Evolutionary conservation across 2,797 vertebrate species (phyloP).

Genomic region (Setipinna tenuifilis): DNA sequence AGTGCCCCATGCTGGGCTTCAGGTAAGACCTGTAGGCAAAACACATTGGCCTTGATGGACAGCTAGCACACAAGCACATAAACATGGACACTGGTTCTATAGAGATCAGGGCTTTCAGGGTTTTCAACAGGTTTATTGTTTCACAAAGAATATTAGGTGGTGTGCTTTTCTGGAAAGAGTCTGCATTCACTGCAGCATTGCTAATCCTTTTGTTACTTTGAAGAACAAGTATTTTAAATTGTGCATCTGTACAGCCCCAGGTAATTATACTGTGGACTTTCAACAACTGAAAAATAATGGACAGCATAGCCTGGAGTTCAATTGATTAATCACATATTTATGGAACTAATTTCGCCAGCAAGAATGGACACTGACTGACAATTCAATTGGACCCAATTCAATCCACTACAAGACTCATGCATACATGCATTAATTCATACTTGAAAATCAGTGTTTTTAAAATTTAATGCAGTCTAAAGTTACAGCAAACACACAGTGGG

Average conservation of each 20-base stretch:
- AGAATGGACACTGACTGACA: too few species aligned
- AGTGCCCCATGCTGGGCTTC: constrained; percentile 85
- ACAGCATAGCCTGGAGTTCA: background rate
- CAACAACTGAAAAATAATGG: background rate
- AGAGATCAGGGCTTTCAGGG: background rate
- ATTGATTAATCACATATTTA: background rate
- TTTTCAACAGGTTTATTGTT: too few species aligned
- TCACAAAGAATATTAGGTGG: too few species aligned
- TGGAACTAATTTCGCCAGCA: background rate
- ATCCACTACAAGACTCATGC: too few species aligned
- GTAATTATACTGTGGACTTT: background rate
- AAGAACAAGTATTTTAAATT: background rate
- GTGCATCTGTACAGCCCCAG: background rate
- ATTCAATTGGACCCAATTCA: too few species aligned
- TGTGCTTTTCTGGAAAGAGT: background rate
- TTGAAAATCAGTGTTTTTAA: too few species aligned
- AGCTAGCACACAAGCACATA: background rate
- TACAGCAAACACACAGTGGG: too few species aligned
- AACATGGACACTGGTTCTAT: background rate
- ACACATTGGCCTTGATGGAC: background rate
- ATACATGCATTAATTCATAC: too few species aligned
- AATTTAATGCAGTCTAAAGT: too few species aligned
- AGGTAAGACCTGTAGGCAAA: constrained; percentile 65
- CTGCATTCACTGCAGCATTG: background rate
- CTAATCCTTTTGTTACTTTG: background rate